A percentile compares a stretch with the other conserved stretches of the same genome.
phyloP scores from a whole-genome alignment of 2,888 invertebrate genomes.

The Tetragonula carbonaria region DNA sequence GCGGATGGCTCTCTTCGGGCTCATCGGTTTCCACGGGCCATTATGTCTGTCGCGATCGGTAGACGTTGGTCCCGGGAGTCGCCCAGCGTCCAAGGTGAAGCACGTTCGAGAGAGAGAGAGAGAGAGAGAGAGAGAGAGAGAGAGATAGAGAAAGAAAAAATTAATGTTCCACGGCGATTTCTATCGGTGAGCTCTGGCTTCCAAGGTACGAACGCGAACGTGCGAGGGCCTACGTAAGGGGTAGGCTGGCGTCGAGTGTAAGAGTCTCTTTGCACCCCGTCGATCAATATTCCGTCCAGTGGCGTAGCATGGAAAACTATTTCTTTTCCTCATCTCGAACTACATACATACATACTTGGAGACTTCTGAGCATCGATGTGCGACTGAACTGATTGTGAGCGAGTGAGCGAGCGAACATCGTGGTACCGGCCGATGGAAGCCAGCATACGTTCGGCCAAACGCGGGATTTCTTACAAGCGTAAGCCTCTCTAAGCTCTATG shows the following conservation, averaged over 20 bases:
- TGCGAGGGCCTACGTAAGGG: conserved; percentile 71
- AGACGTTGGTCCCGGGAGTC: background rate
- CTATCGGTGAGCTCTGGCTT: conserved; percentile 30
- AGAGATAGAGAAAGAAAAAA: conserved; percentile 18
- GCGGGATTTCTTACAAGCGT: too few relatives aligned
- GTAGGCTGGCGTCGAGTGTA: conserved; percentile 71
- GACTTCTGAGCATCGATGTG: conserved; percentile 9
- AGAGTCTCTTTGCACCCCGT: conserved; percentile 75
- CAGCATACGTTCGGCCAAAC: background rate
- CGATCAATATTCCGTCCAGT: conserved; percentile 80
- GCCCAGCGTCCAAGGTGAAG: background rate
- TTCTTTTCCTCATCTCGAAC: conserved; percentile 59
- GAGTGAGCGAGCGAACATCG: background rate
- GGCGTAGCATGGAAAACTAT: conserved; percentile 78
- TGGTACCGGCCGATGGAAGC: conserved; percentile 8
- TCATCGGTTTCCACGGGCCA: background rate
- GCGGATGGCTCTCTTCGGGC: background rate
- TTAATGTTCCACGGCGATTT: conserved; percentile 57
- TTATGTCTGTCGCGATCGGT: conserved; percentile 4
- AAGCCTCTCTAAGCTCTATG: too few relatives aligned
- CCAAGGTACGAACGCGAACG: conserved; percentile 63
- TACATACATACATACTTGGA: background rate
- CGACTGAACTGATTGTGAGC: background rate
- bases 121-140: background rate
- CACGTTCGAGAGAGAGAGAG: conserved; percentile 18